Evolutionary conservation across 2,888 invertebrate species (phyloP).

Genomic region (Acanthosoma haemorrhoidale): DNA sequence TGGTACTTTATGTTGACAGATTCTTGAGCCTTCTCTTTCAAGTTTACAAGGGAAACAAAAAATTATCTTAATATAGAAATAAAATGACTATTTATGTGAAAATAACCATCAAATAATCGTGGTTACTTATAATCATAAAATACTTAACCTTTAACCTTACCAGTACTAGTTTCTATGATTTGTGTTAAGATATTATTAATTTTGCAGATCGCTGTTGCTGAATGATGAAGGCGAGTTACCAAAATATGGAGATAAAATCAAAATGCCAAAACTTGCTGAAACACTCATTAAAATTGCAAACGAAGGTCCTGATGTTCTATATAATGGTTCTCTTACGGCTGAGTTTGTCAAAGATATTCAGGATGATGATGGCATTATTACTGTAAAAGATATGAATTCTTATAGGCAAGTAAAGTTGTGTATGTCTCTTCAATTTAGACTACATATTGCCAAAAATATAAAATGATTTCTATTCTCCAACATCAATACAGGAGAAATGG

Average conservation of each 20-base stretch:
- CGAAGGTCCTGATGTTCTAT: conserved; percentile 66
- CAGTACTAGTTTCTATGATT: too few relatives aligned
- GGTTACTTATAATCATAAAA: too few relatives aligned
- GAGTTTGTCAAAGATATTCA: conserved; percentile 63
- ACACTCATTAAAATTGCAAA: conserved; percentile 64
- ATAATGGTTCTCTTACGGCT: conserved; percentile 65
- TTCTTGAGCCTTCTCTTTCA: too few relatives aligned
- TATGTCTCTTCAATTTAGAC: too few relatives aligned
- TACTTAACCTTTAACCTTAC: too few relatives aligned
- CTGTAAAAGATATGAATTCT: conserved; percentile 62
- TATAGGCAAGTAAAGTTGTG: conserved; percentile 58
- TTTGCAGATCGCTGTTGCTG: conserved; percentile 34
- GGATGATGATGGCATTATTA: conserved; percentile 68
- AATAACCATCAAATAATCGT: too few relatives aligned
- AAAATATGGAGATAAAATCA: conserved; percentile 60
- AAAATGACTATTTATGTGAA: not conserved
- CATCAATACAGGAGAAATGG: too few relatives aligned
- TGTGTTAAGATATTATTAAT: too few relatives aligned
- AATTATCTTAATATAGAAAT: not conserved
- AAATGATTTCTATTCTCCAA: too few relatives aligned
- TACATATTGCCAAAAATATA: too few relatives aligned
- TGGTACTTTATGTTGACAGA: too few relatives aligned
- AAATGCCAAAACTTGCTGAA: conserved; percentile 58
- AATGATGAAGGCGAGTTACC: conserved; percentile 48
- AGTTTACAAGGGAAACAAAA: too few relatives aligned